Evolutionary conservation across 2,113 vertebrate genomes (phyloP).

Genomic region (Physeter macrocephalus): DNA sequence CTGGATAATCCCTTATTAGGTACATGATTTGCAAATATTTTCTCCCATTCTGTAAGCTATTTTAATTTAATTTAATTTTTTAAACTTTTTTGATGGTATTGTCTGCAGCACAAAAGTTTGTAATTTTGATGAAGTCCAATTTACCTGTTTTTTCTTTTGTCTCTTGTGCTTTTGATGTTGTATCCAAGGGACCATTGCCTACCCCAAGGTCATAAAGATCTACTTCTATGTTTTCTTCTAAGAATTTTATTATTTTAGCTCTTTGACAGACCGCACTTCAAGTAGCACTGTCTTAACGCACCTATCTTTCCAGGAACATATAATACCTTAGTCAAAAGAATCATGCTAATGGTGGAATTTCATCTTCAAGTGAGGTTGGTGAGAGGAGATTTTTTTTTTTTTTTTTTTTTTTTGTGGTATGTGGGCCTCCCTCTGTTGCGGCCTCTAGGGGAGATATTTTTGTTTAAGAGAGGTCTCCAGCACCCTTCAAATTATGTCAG

Average conservation of each 20-base stretch:
- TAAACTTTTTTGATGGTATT: neutral
- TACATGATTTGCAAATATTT: neutral
- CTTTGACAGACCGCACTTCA: neutral
- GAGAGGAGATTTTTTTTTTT: neutral
- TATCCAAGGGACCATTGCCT: neutral
- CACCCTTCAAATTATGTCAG: neutral
- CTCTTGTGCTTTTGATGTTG: neutral
- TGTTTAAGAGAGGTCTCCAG: neutral
- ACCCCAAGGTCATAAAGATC: neutral
- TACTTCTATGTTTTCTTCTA: neutral
- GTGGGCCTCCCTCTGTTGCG: no score
- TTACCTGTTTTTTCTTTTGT: neutral
- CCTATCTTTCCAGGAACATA: neutral
- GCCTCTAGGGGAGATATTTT: neutral
- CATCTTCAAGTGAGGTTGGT: neutral
- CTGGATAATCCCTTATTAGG: neutral
- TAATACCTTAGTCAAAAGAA: neutral
- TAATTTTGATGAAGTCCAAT: neutral
- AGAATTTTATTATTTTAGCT: neutral
- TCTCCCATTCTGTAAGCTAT: neutral
- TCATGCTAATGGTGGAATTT: neutral
- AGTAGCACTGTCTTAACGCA: neutral
- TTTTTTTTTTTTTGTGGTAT: no score
- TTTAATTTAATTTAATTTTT: no score
- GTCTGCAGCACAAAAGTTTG: neutral